These are phyloP conservation scores for Parauchenoglanis punctatus DNA, from an alignment of 2,797 vertebrate species.

Conservation along the genomic window DNA sequence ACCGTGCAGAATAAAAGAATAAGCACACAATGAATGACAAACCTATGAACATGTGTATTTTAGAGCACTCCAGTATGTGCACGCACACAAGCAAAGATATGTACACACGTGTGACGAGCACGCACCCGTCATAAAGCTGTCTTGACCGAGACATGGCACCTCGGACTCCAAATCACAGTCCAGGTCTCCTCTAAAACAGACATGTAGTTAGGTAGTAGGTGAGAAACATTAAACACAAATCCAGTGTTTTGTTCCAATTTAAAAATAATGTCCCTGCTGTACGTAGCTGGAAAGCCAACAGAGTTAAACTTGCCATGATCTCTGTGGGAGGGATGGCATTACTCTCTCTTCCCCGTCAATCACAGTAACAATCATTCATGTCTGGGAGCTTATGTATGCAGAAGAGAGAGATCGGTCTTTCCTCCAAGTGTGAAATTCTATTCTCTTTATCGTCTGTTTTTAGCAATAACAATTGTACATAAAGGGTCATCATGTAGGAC, in stretches of 20 bases:
- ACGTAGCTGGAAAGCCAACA: not conserved
- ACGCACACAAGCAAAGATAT: not conserved
- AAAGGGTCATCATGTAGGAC: too few relatives aligned
- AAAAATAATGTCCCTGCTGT: not conserved
- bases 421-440: too few relatives aligned
- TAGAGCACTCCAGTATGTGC: not conserved
- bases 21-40: not conserved
- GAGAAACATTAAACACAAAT: not conserved
- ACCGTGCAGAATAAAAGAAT: not conserved
- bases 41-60: not conserved
- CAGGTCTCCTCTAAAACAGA: conserved; percentile 39
- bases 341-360: not conserved
- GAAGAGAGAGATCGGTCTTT: not conserved
- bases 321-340: not conserved
- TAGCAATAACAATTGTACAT: too few relatives aligned
- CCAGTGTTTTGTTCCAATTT: not conserved
- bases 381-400: not conserved
- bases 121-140: conserved; percentile 68
- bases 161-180: conserved; percentile 55
- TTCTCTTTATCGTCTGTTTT: not conserved
- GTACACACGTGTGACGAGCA: conserved; percentile 20
- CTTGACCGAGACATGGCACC: conserved; percentile 57
- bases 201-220: conserved; percentile 41
- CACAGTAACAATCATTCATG: not conserved
- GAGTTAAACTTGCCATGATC: not conserved